Conservation (phyloP, 1,140 invertebrate genomes). For the Polyergus mexicanus region DNA sequence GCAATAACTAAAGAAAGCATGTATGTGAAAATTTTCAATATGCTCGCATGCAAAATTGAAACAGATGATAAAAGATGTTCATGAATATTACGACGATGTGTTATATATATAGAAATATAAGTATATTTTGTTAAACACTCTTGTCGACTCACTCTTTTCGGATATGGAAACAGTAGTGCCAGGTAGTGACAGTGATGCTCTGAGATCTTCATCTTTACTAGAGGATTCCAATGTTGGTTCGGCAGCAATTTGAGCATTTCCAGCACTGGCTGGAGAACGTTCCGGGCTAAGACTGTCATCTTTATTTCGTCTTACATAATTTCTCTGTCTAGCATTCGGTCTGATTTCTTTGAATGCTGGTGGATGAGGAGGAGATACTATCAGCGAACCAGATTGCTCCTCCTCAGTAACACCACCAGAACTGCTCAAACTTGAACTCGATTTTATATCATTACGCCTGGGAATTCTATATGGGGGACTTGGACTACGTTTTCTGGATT, state of each 20-base stretch:
- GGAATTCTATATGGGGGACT: slow-evolving; percentile 84
- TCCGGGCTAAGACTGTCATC: slow-evolving; percentile 87
- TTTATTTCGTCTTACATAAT: slow-evolving; percentile 89
- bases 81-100: slow-evolving; percentile 2
- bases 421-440: slow-evolving; percentile 74
- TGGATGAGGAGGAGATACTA: slow-evolving; percentile 84
- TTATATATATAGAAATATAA: slow-evolving; percentile 3
- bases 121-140: slow-evolving; percentile 27
- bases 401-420: slow-evolving; percentile 83
- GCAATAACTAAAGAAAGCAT: slow-evolving; percentile 49
- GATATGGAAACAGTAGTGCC: slow-evolving; percentile 66
- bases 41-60: slow-evolving; percentile 38
- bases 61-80: neutral
- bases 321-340: slow-evolving; percentile 88
- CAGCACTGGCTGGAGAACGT: slow-evolving; percentile 64
- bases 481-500: slow-evolving; percentile 83
- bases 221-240: slow-evolving; percentile 77
- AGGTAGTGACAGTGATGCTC: slow-evolving; percentile 79
- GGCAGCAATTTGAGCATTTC: slow-evolving; percentile 62
- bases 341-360: slow-evolving; percentile 89
- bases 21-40: slow-evolving; percentile 26
- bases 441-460: slow-evolving; percentile 79
- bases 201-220: slow-evolving; percentile 85
- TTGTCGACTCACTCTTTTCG: slow-evolving; percentile 83
- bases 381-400: slow-evolving; percentile 84